Evolutionary conservation across 2,888 invertebrate genomes (phyloP).

Genomic region (Torymus texanus): DNA sequence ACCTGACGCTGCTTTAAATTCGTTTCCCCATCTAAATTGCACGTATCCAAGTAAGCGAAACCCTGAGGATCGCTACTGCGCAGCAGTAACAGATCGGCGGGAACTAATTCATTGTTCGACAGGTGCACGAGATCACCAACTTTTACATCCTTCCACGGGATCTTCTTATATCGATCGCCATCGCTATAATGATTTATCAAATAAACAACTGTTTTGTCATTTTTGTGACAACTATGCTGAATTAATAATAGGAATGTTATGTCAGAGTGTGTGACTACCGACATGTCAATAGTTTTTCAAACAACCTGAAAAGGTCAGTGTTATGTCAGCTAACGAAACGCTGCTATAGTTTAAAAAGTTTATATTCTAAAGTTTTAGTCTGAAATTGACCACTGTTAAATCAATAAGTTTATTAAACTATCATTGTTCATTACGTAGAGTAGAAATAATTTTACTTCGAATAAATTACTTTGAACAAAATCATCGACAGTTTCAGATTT

Average conservation of each 20-base stretch:
- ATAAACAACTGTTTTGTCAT: no score
- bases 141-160: slow-evolving; percentile 91
- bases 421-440: no score
- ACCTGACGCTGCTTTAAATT: slow-evolving; percentile 95
- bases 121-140: slow-evolving; percentile 97
- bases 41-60: slow-evolving; percentile 95
- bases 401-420: no score
- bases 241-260: slow-evolving; percentile 58
- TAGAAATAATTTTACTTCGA: no score
- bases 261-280: neutral
- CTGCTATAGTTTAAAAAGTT: no score
- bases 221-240: no score
- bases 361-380: no score
- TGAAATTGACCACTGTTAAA: no score
- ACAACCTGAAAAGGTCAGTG: neutral
- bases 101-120: slow-evolving; percentile 96
- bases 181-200: slow-evolving; percentile 77
- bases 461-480: no score
- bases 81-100: slow-evolving; percentile 94
- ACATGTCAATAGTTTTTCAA: neutral
- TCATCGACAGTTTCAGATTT: no score
- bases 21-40: slow-evolving; percentile 97
- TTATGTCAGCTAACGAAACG: no score
- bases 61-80: slow-evolving; percentile 92
- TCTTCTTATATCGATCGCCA: slow-evolving; percentile 87